Evolutionary conservation across 2,888 invertebrate species (phyloP), one percentile per base, ranked within the genome.

Genomic region (Polydrusus pterygomalis): DNA sequence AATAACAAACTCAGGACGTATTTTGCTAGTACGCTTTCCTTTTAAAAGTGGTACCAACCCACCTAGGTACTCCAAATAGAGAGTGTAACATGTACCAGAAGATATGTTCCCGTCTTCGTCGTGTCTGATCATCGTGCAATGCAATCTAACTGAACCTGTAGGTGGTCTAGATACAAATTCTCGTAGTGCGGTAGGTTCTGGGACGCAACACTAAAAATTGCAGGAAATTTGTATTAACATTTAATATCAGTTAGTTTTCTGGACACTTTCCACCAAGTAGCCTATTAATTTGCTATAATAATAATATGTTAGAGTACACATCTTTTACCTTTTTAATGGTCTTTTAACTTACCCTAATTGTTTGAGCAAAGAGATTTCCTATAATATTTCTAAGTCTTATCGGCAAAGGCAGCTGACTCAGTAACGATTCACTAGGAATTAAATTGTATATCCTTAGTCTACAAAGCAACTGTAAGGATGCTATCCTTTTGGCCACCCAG

Each of bases 61-160:
- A 2, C 99, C 99, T 43, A 98, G 90, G 87, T 98, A 98, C 87
- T 99, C 98, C 81, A 98, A 89, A 87, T 98, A 99, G 13, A 96
- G 88, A 0, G 96, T 96, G 86, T 96, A 96, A 81, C 95, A 95
- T 40, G 94, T 95, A 45, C 93, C 93, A 6, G 91, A 89, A 71
- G 87, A 87, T 15, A 92, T 88, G 82, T 92, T 93, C 74, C 93
- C 93, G 82, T 97, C 97, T 78, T 94, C 94, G 79, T 96, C 96
- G 85, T 97, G 97, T 0, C 97, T 91, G 77, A 98, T 93, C 95
- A 99, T 98, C 70, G 99, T 99, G 89, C 99, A 99, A 89, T 98
- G 97, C 74, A 98, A 91, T 7, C 99, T 93, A 72, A 95, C 95
- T 70, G 93, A 93, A 77, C 93, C 92, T 25, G 92, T 90, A 1